Evolutionary conservation across 2,888 invertebrate genomes (phyloP), one percentile per base, ranked within the genome.

Genomic region (Periphyllus acericola): DNA sequence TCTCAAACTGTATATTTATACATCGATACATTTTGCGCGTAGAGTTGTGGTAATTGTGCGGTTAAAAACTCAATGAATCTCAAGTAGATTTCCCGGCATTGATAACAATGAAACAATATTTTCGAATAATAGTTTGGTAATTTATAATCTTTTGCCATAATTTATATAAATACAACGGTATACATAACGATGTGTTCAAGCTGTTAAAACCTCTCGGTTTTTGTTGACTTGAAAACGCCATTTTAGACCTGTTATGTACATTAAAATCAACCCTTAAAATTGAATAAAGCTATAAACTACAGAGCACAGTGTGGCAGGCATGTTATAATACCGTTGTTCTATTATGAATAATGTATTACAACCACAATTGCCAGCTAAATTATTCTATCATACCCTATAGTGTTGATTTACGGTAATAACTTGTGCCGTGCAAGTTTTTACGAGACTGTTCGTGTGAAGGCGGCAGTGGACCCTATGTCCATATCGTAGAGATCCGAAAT

Each of bases 331-430:
- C 83, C 14, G 74, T 83, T 74, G 55, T 83, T 84, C 66, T 78
- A 68, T 52, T 78, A 84, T 84, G 76, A 84, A 84, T 84, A 76
- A 84, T 84, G 84, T 76, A 84, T 76, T 68, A 68, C 40, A 68
- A 68, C 84, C 76, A 68, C 84, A 84, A 84, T 68, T 60, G 84
- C 84, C 66, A 34, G 60, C 46, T 76, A 76, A 84, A 84, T 66
- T 84, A 84, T 84, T 84, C 84, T 46, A 68, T 84, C 76, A 76
- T 32, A 19, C 36, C 29, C 29, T 5, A 32, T 52, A 11, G 74
- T 60, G 83, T 83, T 74, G 83, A 83, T 83, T 83, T 60, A 74
- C 83, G 83, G 74, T 83, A 83, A 83, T 83, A 83, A 83, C 55
- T 29, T 29, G 21, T 60, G 21, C 82, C 55, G 72, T n/a, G 66